Conservation (phyloP, 1,140 invertebrate species). For the Bombus affinis region DNA sequence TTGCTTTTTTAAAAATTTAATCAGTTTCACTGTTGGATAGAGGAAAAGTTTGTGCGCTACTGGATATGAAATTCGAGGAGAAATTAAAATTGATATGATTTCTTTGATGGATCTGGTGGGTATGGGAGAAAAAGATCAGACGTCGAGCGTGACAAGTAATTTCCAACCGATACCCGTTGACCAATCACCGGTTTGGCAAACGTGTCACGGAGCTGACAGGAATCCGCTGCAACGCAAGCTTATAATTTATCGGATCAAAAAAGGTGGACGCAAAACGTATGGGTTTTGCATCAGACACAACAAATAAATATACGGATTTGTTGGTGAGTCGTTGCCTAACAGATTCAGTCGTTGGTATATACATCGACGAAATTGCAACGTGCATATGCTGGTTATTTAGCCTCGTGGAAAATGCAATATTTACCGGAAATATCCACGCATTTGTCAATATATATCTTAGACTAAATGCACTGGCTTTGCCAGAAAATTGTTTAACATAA, state of each 20-base stretch:
- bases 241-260: conserved; percentile 81
- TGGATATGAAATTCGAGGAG: background rate
- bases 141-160: conserved; percentile 57
- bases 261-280: conserved; percentile 78
- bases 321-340: conserved; percentile 62
- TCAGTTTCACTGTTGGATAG: background rate
- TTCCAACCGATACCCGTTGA: conserved; percentile 57
- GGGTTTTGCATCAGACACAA: conserved; percentile 76
- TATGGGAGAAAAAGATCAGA: conserved; percentile 48
- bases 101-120: background rate
- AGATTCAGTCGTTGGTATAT: conserved; percentile 62
- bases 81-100: background rate
- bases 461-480: conserved; percentile 14
- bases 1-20: background rate
- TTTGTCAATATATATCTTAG: conserved; percentile 39
- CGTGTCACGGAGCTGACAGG: conserved; percentile 73
- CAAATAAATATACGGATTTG: conserved; percentile 80
- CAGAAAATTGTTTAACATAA: conserved; percentile 18
- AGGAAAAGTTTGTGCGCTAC: background rate
- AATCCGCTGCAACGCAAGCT: conserved; percentile 75
- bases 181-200: conserved; percentile 71
- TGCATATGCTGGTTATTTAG: conserved; percentile 1
- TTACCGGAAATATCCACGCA: conserved; percentile 10
- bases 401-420: conserved; percentile 1
- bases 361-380: conserved; percentile 51